Evolutionary conservation across 2,113 vertebrate genomes (phyloP), one percentile per base, ranked within the genome.

Genomic region (Empidonax traillii): DNA sequence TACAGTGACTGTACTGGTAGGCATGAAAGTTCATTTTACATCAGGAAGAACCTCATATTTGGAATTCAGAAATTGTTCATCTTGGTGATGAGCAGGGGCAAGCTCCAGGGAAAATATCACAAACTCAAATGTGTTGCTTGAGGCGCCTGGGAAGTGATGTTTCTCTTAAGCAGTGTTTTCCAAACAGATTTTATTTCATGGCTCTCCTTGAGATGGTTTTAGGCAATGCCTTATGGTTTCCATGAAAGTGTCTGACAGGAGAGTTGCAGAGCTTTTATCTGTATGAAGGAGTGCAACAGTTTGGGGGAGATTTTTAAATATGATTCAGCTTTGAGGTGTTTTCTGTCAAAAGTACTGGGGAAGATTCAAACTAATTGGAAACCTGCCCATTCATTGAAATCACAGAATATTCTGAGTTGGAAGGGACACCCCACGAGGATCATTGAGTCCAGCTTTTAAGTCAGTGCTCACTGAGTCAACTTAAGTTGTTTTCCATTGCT

Each of bases 11-110:
- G 18, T 55, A 23, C 25, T 41, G 93, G 51, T 93, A 85, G 88
- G 82, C 52, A 53, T 0, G 3, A 71, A 89, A 94, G 85, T 79
- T 94, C 72, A 11, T 67, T 94, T 83, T 86, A 25, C 53, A 79
- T 91, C 63, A 85, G 39, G 0, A 6, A 89, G 72, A 71, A 59
- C 71, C 87, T 91, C 78, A 18, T 69, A 24, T 41, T 80, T 80
- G 85, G 82, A 88, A 88, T 93, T 91, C 72, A 93, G 75, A 96
- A 96, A 74, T 81, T 96, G 72, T 71, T 96, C 83, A 81, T 95
- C 75, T 86, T 65, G 39, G 28, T 77, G 66, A 80, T 37, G 76
- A 85, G 87, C 1, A 1, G 22, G 80, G 85, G 59, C 59, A 86
- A 63, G 63, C 87, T 95, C 76, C 72, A 77, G 86, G 88, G 85